Base-by-base conservation (phyloP, 2,888 invertebrate species). In the Eristalis pertinax region DNA sequence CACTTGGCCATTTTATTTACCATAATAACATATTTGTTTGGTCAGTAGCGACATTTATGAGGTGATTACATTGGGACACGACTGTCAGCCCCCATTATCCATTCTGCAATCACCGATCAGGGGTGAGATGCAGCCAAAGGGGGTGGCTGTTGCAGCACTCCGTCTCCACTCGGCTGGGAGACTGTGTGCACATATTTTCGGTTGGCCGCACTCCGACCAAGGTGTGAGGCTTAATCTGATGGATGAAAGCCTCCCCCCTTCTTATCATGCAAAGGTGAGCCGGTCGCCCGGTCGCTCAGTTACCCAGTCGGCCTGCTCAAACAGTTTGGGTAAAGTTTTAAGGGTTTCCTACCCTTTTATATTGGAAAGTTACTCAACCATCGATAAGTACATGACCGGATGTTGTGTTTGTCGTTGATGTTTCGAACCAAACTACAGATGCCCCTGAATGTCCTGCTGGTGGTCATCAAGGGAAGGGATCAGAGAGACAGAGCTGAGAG, bases 321-420 rank as follows among this genome's bases (percentile, higher is more conserved):
- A 76, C 38, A 63, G 67, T 75, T 69, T 60, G 67, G 65, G 50
- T 24, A 72, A 85, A 80, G 70, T 77, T 81, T 81, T 77, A 76
- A 73, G 77, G 73, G 72, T 68, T 72, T 79, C 70, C 67, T 72
- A 63, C 29, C 63, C 63, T 65, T 80, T 80, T 87, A 63, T 85
- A 85, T 87, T 76, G 84, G 68, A 84, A 84, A 84, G 75, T 87
- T 84, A 87, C 84, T 87, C 87, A 87, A 84, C 84, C 87, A 76
- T 87, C 87, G 87, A 87, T 87, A 87, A 87, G 87, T 84, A 84
- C 75, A 80, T 76, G 87, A 80, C 87, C 84, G 76, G 79, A 87
- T 80, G 84, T 80, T 84, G 50, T 87, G 87, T 87, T 87, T 87
- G 84, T 76, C 72, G 75, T 84, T 79, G 74, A 81, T 81, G 74